Evolutionary conservation across 2,888 invertebrate species (phyloP).

Genomic region (Epiperipatus broadwayi): DNA sequence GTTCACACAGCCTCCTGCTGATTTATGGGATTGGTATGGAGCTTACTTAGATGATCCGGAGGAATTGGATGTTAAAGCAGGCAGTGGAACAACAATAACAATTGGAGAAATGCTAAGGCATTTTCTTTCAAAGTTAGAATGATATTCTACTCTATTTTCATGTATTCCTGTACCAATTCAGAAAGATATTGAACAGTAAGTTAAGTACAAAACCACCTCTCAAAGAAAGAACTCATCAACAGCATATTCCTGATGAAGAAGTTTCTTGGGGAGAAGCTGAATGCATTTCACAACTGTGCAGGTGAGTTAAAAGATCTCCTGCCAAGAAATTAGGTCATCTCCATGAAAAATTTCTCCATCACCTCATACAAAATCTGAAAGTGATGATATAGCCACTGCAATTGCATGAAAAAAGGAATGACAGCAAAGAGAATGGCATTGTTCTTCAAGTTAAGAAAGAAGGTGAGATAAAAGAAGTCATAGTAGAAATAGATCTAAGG

Average conservation of each 20-base stretch:
- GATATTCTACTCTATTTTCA: slow-evolving; percentile 96
- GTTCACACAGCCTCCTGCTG: slow-evolving; percentile 88
- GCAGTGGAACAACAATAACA: slow-evolving; percentile 77
- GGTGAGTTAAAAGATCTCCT: too few relatives aligned
- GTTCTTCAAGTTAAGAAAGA: too few relatives aligned
- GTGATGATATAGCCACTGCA: too few relatives aligned
- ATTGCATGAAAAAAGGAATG: too few relatives aligned
- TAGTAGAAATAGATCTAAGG: too few relatives aligned
- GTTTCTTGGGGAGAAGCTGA: slow-evolving; percentile 17
- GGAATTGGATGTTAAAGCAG: slow-evolving; percentile 92
- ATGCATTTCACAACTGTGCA: slow-evolving; percentile 14
- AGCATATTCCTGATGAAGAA: slow-evolving; percentile 17
- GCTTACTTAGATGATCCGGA: slow-evolving; percentile 89
- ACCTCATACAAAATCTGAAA: too few relatives aligned
- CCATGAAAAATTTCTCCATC: too few relatives aligned
- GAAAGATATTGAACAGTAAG: slow-evolving; percentile 66
- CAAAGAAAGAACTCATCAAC: too few relatives aligned
- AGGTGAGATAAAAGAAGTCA: too few relatives aligned
- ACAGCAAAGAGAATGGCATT: too few relatives aligned
- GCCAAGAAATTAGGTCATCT: too few relatives aligned
- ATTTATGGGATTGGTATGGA: slow-evolving; percentile 91
- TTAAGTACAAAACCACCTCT: too few relatives aligned
- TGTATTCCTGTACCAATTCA: slow-evolving; percentile 92
- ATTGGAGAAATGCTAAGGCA: slow-evolving; percentile 81
- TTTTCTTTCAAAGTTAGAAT: slow-evolving; percentile 85